Conservation (phyloP, 2,888 invertebrate genomes). For the Agonopterix subpropinquella region DNA sequence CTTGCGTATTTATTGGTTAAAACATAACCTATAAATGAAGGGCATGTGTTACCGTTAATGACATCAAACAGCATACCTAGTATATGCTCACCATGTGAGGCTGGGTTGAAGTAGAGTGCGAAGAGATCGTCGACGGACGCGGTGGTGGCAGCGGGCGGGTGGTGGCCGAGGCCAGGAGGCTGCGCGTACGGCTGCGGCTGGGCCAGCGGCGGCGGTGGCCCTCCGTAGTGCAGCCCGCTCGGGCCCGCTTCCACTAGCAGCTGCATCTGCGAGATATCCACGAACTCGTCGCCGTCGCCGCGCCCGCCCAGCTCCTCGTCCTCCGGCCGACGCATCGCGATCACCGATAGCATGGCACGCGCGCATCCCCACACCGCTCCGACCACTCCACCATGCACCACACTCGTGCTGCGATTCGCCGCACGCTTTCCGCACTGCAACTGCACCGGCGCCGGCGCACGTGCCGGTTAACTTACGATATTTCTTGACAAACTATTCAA, state of each 20-base stretch:
- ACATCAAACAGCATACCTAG: slow-evolving; percentile 8
- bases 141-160: slow-evolving; percentile 39
- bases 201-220: slow-evolving; percentile 64
- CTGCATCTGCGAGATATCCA: slow-evolving; percentile 89
- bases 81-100: slow-evolving; percentile 73
- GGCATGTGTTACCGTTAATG: too few species aligned
- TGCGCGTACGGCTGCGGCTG: slow-evolving; percentile 60
- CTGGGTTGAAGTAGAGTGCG: slow-evolving; percentile 83
- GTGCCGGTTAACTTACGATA: slow-evolving; percentile 20
- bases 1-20: too few species aligned
- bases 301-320: slow-evolving; percentile 75
- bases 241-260: slow-evolving; percentile 79
- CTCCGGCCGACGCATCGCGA: slow-evolving; percentile 87
- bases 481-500: slow-evolving; percentile 21
- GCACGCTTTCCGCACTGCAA: slow-evolving; percentile 9
- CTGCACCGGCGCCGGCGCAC: slow-evolving; percentile 26
- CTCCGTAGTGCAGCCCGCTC: slow-evolving; percentile 67
- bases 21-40: too few species aligned
- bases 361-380: slow-evolving; percentile 63
- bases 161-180: slow-evolving; percentile 18
- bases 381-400: slow-evolving; percentile 44
- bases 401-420: slow-evolving; percentile 33
- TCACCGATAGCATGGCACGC: slow-evolving; percentile 76
- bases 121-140: slow-evolving; percentile 85
- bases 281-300: slow-evolving; percentile 82